Evolutionary conservation across 2,888 invertebrate genomes (phyloP).

Genomic region (Hymenopus coronatus): DNA sequence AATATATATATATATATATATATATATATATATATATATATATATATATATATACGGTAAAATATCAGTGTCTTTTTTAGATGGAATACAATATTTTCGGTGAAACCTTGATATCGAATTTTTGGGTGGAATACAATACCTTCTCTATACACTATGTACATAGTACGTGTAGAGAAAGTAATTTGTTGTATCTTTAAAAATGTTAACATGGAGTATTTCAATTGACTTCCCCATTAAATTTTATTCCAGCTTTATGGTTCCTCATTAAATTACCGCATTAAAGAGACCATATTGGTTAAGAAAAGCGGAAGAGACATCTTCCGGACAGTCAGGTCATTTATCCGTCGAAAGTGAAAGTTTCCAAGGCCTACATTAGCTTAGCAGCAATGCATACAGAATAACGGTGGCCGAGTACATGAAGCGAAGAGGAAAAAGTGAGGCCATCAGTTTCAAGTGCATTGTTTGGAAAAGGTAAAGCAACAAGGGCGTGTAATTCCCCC

Average conservation of each 20-base stretch:
- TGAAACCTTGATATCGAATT: too few relatives aligned
- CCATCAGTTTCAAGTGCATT: neutral
- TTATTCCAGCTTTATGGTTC: neutral
- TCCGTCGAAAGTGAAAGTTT: neutral
- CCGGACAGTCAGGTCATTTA: neutral
- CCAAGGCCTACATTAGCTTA: neutral
- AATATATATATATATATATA: too few relatives aligned
- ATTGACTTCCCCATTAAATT: neutral
- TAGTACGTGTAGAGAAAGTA: too few relatives aligned
- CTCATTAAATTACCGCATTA: neutral
- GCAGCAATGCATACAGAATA: neutral
- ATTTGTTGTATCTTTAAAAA: too few relatives aligned
- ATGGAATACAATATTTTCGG: too few relatives aligned
- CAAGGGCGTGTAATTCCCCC: neutral
- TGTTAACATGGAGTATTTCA: too few relatives aligned
- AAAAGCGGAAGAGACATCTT: neutral
- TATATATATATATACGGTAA: too few relatives aligned
- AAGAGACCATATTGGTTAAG: neutral
- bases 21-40: too few relatives aligned
- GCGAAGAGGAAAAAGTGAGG: neutral
- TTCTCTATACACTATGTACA: too few relatives aligned
- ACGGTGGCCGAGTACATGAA: neutral
- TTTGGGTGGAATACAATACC: too few relatives aligned
- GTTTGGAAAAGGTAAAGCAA: neutral
- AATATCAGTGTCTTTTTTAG: too few relatives aligned